Percentiles rank a stretch among this genome's conserved stretches.
Evolutionary conservation across 2,797 vertebrate species (phyloP).

Genomic region (Thaleichthys pacificus): DNA sequence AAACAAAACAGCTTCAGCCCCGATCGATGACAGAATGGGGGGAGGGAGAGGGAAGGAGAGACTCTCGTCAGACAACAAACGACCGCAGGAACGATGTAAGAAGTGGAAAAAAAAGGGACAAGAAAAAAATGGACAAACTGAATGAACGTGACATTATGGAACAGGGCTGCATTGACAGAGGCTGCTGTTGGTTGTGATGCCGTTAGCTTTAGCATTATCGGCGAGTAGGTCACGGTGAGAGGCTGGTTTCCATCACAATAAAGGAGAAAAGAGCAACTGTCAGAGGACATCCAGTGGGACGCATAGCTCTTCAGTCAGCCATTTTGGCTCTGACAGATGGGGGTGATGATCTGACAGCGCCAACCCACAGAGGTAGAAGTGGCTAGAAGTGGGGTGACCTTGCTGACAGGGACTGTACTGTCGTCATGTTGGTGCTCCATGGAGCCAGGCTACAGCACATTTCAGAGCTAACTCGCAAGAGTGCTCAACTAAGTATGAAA

Average conservation of each 20-base stretch:
- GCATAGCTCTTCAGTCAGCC: conserved; percentile 44
- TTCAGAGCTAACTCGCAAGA: no score
- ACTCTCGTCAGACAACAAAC: conserved; percentile 34
- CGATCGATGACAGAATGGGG: conserved; percentile 19
- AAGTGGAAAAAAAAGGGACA: conserved; percentile 53
- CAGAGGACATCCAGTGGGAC: conserved; percentile 46
- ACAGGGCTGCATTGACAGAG: conserved; percentile 46
- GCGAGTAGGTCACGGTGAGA: conserved; percentile 23
- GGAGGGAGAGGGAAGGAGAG: conserved; percentile 44
- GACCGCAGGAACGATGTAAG: conserved; percentile 39
- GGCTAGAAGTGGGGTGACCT: conserved; percentile 48
- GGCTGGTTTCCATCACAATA: conserved; percentile 63
- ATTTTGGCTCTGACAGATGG: conserved; percentile 50
- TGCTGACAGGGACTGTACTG: conserved; percentile 57
- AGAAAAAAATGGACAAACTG: conserved; percentile 24
- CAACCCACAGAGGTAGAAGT: conserved; percentile 46
- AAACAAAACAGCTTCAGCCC: conserved; percentile 46
- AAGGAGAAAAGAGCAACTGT: conserved; percentile 55
- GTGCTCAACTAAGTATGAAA: no score
- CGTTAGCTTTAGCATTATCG: conserved; percentile 35
- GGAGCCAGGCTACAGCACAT: no score
- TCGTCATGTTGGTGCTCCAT: background rate
- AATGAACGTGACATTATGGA: conserved; percentile 32
- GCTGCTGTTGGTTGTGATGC: conserved; percentile 29
- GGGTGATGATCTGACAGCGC: conserved; percentile 35